Percentiles rank a stretch among this genome's conserved stretches.
Conservation (phyloP, 2,888 invertebrate genomes). For the Melanargia galathea region DNA sequence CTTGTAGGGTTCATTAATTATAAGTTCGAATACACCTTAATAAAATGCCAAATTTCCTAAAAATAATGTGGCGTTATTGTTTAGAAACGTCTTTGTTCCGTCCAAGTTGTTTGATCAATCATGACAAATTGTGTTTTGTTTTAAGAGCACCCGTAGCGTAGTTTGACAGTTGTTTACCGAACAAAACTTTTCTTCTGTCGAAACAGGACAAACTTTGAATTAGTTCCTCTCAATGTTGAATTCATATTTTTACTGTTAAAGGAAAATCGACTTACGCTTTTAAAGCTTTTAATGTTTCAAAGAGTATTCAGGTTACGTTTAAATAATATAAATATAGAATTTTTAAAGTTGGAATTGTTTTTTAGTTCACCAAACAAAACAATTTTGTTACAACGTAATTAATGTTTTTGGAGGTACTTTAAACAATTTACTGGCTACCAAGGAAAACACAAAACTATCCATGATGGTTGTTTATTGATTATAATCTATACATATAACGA, state of each 20-base stretch:
- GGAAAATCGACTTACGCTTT: conserved; percentile 25
- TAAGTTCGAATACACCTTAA: not conserved
- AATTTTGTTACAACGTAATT: too few species aligned
- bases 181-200: conserved; percentile 57
- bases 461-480: too few species aligned
- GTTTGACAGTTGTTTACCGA: conserved; percentile 66
- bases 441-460: too few species aligned
- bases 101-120: conserved; percentile 77
- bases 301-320: not conserved
- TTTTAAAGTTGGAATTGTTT: conserved; percentile 3
- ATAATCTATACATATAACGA: too few species aligned
- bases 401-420: too few species aligned
- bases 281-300: conserved; percentile 23
- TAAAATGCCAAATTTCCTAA: conserved; percentile 45
- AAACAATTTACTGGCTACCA: too few species aligned
- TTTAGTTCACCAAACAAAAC: not conserved
- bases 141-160: conserved; percentile 64
- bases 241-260: conserved; percentile 41
- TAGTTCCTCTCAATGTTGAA: conserved; percentile 54
- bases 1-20: conserved; percentile 3
- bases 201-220: conserved; percentile 61
- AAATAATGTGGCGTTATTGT: conserved; percentile 59
- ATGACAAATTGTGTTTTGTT: conserved; percentile 78
- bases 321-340: not conserved
- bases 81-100: conserved; percentile 62